Conservation (phyloP, 2,888 invertebrate species). For the Phaedon cochleariae region DNA sequence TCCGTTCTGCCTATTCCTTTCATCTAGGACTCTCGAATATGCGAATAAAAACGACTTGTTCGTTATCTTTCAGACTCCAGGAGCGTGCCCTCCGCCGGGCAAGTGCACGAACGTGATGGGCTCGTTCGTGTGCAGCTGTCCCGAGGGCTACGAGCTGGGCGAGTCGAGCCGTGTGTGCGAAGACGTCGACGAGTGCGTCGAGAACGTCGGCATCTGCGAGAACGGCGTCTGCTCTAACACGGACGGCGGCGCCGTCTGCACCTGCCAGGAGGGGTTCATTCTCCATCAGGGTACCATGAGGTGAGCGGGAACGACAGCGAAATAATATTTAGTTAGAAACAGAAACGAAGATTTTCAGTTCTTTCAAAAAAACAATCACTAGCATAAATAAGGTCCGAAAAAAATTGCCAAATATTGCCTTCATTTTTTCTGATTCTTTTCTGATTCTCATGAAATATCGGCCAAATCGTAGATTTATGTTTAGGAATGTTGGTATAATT, state of each 20-base stretch:
- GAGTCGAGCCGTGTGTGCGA: conserved; percentile 68
- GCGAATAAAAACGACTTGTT: no score
- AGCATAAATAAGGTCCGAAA: no score
- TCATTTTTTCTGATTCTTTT: no score
- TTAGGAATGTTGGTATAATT: no score
- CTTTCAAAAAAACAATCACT: no score
- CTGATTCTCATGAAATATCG: no score
- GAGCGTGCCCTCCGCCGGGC: conserved; percentile 70
- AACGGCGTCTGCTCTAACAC: conserved; percentile 85
- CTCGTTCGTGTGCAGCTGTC: conserved; percentile 80
- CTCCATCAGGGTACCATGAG: conserved; percentile 65
- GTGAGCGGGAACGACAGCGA: no score
- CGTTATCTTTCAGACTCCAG: conserved; percentile 65
- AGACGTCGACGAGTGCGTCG: conserved; percentile 84
- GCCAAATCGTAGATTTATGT: no score
- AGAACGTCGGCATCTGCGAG: conserved; percentile 76
- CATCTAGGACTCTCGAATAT: not conserved
- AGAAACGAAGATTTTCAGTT: no score
- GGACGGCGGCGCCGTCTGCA: conserved; percentile 83
- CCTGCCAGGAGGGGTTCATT: conserved; percentile 79
- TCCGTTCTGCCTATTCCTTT: not conserved
- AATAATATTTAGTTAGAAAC: not conserved
- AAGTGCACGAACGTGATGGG: conserved; percentile 75
- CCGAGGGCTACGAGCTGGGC: conserved; percentile 78
- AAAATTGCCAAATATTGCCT: no score